Conservation (phyloP, 2,888 invertebrate species). For the Caenorhabditis sinica region DNA sequence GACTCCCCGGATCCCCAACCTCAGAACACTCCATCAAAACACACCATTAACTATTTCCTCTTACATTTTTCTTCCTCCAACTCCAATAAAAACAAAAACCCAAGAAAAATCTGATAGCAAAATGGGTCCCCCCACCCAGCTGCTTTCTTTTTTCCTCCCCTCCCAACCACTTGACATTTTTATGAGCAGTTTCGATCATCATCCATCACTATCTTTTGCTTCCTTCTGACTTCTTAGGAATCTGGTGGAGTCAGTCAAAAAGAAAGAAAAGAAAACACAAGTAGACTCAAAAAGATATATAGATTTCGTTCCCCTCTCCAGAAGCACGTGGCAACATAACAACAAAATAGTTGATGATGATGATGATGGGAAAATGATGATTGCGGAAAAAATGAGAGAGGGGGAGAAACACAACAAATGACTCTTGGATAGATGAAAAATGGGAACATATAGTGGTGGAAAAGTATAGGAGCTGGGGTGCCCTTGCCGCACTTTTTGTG, state of each 20-base stretch:
- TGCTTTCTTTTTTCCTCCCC: neutral
- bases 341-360: neutral
- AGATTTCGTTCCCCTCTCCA: slow-evolving; percentile 6
- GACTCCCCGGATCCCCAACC: neutral
- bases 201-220: slow-evolving; percentile 33
- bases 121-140: slow-evolving; percentile 7
- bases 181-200: slow-evolving; percentile 57
- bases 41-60: neutral
- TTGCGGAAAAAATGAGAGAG: too few species aligned
- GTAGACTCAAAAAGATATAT: slow-evolving; percentile 5
- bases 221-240: neutral
- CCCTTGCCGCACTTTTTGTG: too few species aligned
- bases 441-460: neutral
- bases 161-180: slow-evolving; percentile 48
- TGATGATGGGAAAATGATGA: neutral
- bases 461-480: neutral
- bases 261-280: slow-evolving; percentile 1
- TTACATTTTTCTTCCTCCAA: neutral
- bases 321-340: neutral
- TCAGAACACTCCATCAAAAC: slow-evolving; percentile 3
- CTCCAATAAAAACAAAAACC: neutral
- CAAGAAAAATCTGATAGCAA: neutral
- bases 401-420: slow-evolving; percentile 13
- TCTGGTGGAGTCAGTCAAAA: neutral
- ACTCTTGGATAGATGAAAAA: neutral